phyloP scores from a whole-genome alignment of 2,888 invertebrate genomes.

The Thecophora atra region DNA sequence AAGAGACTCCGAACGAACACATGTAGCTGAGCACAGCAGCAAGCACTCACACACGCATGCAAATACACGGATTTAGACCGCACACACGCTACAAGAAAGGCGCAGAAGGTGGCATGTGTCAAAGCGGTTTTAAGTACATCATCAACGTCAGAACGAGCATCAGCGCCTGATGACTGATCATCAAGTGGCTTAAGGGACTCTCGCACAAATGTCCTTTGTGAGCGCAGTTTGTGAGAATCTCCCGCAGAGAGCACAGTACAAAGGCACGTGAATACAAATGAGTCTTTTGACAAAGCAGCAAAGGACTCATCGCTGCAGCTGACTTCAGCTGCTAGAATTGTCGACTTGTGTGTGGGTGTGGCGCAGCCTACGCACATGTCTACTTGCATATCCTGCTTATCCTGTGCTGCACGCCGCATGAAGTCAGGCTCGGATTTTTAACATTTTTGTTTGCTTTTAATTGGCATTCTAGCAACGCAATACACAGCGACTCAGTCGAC shows the following conservation, averaged over 20 bases:
- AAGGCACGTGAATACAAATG: not conserved
- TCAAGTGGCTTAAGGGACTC: not conserved
- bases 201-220: not conserved
- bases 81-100: slow-evolving; percentile 12
- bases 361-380: not conserved
- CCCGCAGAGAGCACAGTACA: not conserved
- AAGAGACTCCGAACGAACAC: not conserved
- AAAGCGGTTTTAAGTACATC: slow-evolving; percentile 22
- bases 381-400: not conserved
- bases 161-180: not conserved
- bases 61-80: no score
- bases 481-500: not conserved
- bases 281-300: not conserved
- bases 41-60: slow-evolving; percentile 10
- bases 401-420: no score
- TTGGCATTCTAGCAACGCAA: not conserved
- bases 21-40: not conserved
- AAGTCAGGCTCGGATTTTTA: no score
- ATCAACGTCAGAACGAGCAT: not conserved
- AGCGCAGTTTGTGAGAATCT: no score
- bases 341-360: not conserved
- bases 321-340: not conserved
- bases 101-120: not conserved
- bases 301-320: not conserved
- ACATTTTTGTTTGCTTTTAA: not conserved